phyloP scores from a whole-genome alignment of 2,113 vertebrate species.

The Pelecanus crispus region DNA sequence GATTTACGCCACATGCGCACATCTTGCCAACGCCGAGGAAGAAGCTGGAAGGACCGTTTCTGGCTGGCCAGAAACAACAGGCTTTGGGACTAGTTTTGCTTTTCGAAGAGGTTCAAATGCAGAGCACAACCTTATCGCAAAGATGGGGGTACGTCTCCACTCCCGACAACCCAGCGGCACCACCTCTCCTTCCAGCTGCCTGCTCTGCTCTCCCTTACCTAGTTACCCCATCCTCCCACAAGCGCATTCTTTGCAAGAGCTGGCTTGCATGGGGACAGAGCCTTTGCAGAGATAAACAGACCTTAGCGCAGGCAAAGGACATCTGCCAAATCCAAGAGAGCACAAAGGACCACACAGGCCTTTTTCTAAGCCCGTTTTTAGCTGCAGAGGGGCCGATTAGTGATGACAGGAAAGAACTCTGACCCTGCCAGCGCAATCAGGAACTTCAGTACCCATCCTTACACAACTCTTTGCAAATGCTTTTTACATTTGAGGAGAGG shows the following conservation, averaged over 20 bases:
- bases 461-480: too few relatives aligned
- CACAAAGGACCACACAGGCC: background rate
- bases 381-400: background rate
- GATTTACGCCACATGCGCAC: background rate
- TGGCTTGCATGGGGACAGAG: background rate
- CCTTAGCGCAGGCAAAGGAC: background rate
- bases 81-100: background rate
- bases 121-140: fast-evolving
- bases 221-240: background rate
- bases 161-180: background rate
- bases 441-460: background rate
- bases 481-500: background rate
- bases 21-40: background rate
- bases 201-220: too few relatives aligned
- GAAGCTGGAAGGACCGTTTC: background rate
- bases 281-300: background rate
- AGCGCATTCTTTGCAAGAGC: background rate
- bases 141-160: fast-evolving
- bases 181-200: background rate
- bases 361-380: background rate
- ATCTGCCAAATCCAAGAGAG: background rate
- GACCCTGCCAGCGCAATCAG: fast-evolving
- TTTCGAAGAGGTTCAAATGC: background rate
- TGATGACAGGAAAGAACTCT: background rate
- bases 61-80: background rate